Evolutionary conservation across 2,797 vertebrate species (phyloP), one percentile per base, ranked within the genome.

Genomic region (Australoheros facetus): DNA sequence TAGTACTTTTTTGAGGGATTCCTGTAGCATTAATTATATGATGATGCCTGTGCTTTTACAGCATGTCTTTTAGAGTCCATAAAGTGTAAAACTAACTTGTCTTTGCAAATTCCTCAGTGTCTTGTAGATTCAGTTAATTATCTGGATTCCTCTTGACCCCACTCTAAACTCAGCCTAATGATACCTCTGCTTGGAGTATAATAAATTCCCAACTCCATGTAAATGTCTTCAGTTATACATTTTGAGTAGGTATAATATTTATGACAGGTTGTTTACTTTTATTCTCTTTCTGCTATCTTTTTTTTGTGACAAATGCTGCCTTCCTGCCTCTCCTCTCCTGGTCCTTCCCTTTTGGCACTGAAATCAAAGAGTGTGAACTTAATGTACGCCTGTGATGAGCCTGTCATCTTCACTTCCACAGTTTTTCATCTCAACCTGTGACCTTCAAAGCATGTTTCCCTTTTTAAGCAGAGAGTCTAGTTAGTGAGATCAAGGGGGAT

Each of bases 401-500:
- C 64, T 59, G 45, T 58, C 51, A 32, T 84, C 76, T 56, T 80
- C 58, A 77, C 77, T 75, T 30, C 12, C 16, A 16, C 39, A 78
- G 48, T 79, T 85, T 85, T 75, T 90, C 80, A 83, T 89, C 75
- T 87, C 78, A 76, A 80, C 82, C 59, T 75, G 70, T 82, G 76
- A 83, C 85, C 82, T 89, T 89, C 90, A 92, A 90, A 81, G 66
- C 75, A 14, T 37, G 54, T 73, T 81, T 77, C 64, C 55, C 71
- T 53, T 81, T 87, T 85, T 62, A 81, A 74, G 45, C 42, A 48
- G 73, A 73, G 77, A 75, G 73, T 54, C 64, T 72, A 76, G 79
- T 87, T 82, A 32, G 79, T 9, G 34, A 84, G 87, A 89, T 90
- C 87, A 91, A 89, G 72, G 77, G 45, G 77, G 71, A 82, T 80